Conservation (phyloP, 1,140 invertebrate species). For the Hypsibius dujardini region DNA sequence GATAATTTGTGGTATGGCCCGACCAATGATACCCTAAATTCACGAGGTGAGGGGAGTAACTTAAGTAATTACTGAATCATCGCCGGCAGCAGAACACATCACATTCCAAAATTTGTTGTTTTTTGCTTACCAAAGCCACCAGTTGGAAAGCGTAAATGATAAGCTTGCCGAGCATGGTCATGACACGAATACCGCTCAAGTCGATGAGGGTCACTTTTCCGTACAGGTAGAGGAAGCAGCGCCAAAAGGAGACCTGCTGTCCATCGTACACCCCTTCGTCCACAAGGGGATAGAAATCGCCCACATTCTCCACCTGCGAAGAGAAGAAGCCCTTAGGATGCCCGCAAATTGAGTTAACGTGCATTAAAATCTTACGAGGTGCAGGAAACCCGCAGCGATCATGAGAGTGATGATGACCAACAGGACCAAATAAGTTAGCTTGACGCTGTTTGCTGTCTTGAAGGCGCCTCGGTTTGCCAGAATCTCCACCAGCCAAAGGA, state of each 20-base stretch:
- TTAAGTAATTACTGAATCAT: neutral
- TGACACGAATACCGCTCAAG: neutral
- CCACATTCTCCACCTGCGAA: neutral
- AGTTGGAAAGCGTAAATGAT: slow-evolving; percentile 13
- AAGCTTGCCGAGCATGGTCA: neutral
- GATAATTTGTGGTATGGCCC: slow-evolving; percentile 9
- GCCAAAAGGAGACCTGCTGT: slow-evolving; percentile 11
- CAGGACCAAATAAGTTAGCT: neutral
- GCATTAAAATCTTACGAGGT: neutral
- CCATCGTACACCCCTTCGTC: neutral
- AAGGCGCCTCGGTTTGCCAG: neutral
- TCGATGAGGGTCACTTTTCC: slow-evolving; percentile 14
- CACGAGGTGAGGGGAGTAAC: too few relatives aligned
- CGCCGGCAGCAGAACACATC: neutral
- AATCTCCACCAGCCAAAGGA: slow-evolving; percentile 3
- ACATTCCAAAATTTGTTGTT: neutral
- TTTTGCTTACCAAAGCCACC: neutral
- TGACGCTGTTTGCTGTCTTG: neutral
- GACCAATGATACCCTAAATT: slow-evolving; percentile 11
- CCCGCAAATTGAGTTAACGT: too few relatives aligned
- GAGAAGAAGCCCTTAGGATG: too few relatives aligned
- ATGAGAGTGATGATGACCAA: neutral
- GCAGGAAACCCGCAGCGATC: slow-evolving; percentile 10
- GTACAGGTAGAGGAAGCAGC: slow-evolving; percentile 17
- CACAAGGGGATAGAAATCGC: slow-evolving; percentile 6